Conservation (phyloP, 2,888 invertebrate species). For the Drosophila paucipuncta region DNA sequence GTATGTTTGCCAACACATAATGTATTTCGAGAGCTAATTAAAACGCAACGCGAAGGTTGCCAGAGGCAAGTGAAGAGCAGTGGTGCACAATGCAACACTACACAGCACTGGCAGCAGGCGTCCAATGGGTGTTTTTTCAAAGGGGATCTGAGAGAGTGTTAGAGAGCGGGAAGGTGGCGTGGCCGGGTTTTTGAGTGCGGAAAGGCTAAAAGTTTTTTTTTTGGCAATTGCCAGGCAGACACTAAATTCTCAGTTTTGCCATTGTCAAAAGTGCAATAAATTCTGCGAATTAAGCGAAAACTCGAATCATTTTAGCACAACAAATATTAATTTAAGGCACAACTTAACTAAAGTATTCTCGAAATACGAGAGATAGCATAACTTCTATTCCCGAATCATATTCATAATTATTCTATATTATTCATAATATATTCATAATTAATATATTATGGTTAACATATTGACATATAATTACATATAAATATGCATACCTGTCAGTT, state of each 20-base stretch:
- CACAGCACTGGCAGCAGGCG: background rate
- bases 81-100: background rate
- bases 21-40: constrained; percentile 62
- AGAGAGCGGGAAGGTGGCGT: background rate
- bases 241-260: background rate
- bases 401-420: no score
- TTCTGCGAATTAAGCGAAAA: background rate
- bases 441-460: background rate
- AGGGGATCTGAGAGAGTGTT: background rate
- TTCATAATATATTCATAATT: no score
- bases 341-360: background rate
- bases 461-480: background rate
- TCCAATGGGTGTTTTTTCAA: no score
- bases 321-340: background rate
- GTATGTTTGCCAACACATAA: constrained; percentile 24
- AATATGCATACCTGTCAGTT: background rate
- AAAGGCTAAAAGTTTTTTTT: background rate
- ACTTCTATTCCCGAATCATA: background rate
- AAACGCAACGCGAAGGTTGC: constrained; percentile 41
- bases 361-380: background rate
- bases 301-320: background rate
- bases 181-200: no score
- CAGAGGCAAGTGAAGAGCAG: constrained; percentile 12
- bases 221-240: constrained; percentile 9
- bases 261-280: constrained; percentile 8